A percentile compares a stretch with the other conserved stretches of the same genome.
Evolutionary conservation across 2,113 vertebrate species (phyloP).

Genomic region (Tupaia chinensis): DNA sequence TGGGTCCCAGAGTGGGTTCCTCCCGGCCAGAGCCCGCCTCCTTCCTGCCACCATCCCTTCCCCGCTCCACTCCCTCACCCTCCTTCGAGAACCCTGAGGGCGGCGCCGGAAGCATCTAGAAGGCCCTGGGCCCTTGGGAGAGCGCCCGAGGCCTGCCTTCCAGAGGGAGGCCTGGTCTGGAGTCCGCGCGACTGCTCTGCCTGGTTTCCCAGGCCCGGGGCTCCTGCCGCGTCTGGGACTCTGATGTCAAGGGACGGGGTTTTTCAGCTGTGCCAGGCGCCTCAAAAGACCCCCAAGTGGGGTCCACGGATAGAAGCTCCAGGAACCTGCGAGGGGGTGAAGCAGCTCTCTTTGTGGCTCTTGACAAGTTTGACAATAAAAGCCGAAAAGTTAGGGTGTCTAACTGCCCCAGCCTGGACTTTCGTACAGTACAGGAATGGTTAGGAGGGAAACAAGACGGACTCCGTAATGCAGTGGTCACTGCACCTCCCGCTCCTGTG

Average conservation of each 20-base stretch:
- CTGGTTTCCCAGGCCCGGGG: accelerated
- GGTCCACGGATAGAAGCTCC: accelerated
- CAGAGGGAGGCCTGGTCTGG: no score
- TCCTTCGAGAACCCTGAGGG: background rate
- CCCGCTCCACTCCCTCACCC: background rate
- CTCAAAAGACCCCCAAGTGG: no score
- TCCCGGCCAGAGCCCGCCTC: background rate
- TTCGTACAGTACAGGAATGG: no score
- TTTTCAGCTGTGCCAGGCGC: background rate
- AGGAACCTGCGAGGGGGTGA: background rate
- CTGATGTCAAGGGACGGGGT: accelerated
- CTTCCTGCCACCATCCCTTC: accelerated
- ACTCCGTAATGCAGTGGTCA: accelerated
- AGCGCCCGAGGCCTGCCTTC: background rate
- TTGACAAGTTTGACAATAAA: background rate
- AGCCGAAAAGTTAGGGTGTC: background rate
- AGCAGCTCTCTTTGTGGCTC: background rate
- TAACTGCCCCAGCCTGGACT: background rate
- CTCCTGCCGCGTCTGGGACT: no score
- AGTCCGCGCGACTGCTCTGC: background rate
- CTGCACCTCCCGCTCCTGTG: background rate
- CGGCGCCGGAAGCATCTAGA: no score
- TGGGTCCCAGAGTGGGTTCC: background rate
- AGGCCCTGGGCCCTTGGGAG: background rate
- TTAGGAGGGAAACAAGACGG: background rate